Conservation (phyloP, 2,797 vertebrate species). For the Pseudochirops corinnae region DNA sequence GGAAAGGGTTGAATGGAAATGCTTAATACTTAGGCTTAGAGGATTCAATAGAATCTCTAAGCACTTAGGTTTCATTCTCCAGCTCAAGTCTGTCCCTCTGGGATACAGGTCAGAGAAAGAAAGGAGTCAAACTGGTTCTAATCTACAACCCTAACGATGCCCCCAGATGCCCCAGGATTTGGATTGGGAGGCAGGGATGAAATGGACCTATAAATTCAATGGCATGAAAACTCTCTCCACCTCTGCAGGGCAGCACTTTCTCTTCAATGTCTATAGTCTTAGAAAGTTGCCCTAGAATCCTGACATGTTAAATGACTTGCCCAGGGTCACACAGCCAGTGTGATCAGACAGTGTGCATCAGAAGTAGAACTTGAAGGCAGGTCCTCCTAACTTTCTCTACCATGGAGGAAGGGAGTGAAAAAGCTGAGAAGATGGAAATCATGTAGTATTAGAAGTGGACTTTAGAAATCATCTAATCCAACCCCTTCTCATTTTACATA, state of each 20-base stretch:
- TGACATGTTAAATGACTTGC: neutral
- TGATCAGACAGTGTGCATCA: neutral
- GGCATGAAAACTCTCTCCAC: neutral
- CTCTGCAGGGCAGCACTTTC: neutral
- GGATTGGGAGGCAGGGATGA: neutral
- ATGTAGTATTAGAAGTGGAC: neutral
- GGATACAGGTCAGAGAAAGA: neutral
- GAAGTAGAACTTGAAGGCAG: neutral
- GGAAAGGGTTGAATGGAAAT: neutral
- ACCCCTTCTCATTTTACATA: neutral
- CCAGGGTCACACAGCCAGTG: neutral
- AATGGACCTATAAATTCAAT: slow-evolving; percentile 10
- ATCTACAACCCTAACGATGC: neutral
- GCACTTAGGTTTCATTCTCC: neutral
- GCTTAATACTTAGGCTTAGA: neutral
- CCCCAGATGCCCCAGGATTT: neutral
- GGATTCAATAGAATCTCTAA: neutral
- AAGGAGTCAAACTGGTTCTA: neutral
- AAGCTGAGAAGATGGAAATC: neutral
- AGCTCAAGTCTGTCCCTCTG: neutral
- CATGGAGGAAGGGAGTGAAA: neutral
- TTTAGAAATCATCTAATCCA: neutral
- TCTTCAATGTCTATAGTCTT: neutral
- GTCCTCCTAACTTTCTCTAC: neutral
- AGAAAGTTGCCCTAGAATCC: neutral